Evolutionary conservation across 2,888 invertebrate species (phyloP).

Genomic region (Meloe dianella): DNA sequence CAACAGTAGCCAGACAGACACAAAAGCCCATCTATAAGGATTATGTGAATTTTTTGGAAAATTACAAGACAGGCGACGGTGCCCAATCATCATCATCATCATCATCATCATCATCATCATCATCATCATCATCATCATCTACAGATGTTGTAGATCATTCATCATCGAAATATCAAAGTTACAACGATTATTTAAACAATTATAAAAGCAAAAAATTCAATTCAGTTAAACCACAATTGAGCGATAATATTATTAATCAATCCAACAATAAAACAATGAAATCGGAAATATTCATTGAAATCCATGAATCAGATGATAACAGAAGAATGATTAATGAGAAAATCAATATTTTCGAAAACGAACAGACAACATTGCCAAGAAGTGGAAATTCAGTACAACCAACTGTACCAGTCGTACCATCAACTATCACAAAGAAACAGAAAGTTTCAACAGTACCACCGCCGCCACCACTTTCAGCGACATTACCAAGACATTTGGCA

Average conservation of each 20-base stretch:
- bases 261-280: conserved; percentile 40
- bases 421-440: conserved; percentile 19
- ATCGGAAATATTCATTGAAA: conserved; percentile 51
- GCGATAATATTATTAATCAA: conserved; percentile 17
- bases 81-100: conserved; percentile 40
- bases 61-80: conserved; percentile 44
- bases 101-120: conserved; percentile 28
- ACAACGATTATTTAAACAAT: conserved; percentile 43
- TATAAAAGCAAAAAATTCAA: conserved; percentile 44
- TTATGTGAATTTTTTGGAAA: conserved; percentile 51
- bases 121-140: conserved; percentile 40
- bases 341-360: conserved; percentile 35
- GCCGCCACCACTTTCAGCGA: not conserved
- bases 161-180: conserved; percentile 29
- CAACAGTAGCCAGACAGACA: not conserved
- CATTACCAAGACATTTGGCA: too few relatives aligned
- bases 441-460: conserved; percentile 1
- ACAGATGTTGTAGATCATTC: conserved; percentile 38
- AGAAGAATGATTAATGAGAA: conserved; percentile 15
- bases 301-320: conserved; percentile 31
- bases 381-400: conserved; percentile 24
- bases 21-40: conserved; percentile 48
- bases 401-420: not conserved
- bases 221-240: conserved; percentile 40
- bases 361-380: too few relatives aligned